Evolutionary conservation across 2,797 vertebrate genomes (phyloP).

Genomic region (Acanthis flammea): DNA sequence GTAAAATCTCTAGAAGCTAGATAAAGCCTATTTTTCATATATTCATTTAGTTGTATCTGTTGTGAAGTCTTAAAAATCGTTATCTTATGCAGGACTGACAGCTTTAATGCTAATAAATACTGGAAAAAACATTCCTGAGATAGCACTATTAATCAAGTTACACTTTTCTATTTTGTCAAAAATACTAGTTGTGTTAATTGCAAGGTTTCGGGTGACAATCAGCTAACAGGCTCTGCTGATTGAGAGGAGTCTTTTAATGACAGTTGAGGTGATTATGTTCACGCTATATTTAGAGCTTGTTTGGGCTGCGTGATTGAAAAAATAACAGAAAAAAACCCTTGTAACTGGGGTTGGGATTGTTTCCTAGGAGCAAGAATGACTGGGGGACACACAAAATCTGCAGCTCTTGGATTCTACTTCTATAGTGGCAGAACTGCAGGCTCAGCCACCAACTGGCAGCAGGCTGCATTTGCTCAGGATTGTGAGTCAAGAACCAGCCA

Average conservation of each 20-base stretch:
- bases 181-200: slow-evolving; percentile 35
- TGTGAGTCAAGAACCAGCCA: background rate
- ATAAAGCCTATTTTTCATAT: background rate
- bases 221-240: slow-evolving; percentile 11
- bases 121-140: background rate
- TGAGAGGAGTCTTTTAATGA: slow-evolving; percentile 28
- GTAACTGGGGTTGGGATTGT: background rate
- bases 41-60: background rate
- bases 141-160: slow-evolving; percentile 1
- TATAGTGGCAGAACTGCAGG: background rate
- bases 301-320: slow-evolving; percentile 12
- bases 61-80: background rate
- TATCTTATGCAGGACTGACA: background rate
- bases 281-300: background rate
- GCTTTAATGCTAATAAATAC: background rate
- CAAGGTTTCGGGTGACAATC: slow-evolving; percentile 33
- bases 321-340: background rate
- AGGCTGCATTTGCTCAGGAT: background rate
- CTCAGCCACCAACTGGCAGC: background rate
- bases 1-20: background rate
- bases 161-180: background rate
- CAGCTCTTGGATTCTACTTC: background rate
- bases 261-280: slow-evolving; percentile 17
- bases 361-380: background rate
- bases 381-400: background rate